Percentiles rank a stretch among this genome's conserved stretches.
phyloP scores from a whole-genome alignment of 1,140 invertebrate species.

The Venturia canescens region DNA sequence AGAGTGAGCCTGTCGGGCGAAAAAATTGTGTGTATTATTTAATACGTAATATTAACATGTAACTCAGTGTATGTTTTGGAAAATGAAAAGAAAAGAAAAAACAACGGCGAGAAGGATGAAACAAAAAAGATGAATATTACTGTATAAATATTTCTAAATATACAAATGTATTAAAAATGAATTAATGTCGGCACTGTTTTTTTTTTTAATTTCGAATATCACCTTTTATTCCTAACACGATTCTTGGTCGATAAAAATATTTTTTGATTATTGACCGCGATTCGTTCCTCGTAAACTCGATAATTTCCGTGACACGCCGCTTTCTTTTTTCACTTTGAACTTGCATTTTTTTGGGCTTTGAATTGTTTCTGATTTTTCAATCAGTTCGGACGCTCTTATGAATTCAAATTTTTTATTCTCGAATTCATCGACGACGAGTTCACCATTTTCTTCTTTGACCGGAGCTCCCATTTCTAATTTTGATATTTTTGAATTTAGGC shows the following conservation, averaged over 20 bases:
- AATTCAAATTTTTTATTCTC: not conserved
- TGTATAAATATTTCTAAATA: slow-evolving; percentile 75
- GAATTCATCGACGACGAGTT: not conserved
- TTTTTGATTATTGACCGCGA: not conserved
- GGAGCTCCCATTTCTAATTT: slow-evolving; percentile 34
- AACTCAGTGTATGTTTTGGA: slow-evolving; percentile 72
- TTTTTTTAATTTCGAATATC: not conserved
- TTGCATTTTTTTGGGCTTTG: not conserved
- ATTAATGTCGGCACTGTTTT: not conserved
- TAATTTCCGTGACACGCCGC: slow-evolving; percentile 58
- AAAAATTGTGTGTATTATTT: slow-evolving; percentile 71
- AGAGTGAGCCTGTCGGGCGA: slow-evolving; percentile 58
- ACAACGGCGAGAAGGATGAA: too few species aligned
- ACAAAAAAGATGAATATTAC: slow-evolving; percentile 59
- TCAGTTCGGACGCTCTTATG: not conserved
- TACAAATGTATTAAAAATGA: slow-evolving; percentile 67
- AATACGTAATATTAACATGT: slow-evolving; percentile 70
- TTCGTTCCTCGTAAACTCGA: slow-evolving; percentile 6
- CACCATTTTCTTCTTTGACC: not conserved
- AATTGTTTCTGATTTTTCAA: slow-evolving; percentile 17
- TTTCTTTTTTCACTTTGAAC: slow-evolving; percentile 61
- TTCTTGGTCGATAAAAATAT: slow-evolving; percentile 5
- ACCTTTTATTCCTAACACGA: slow-evolving; percentile 30
- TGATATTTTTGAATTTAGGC: slow-evolving; percentile 5
- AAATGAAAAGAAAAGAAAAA: too few species aligned